A percentile compares a stretch with the other conserved stretches of the same genome.
phyloP scores from a whole-genome alignment of 2,888 invertebrate genomes.

The Oscheius sp. region DNA sequence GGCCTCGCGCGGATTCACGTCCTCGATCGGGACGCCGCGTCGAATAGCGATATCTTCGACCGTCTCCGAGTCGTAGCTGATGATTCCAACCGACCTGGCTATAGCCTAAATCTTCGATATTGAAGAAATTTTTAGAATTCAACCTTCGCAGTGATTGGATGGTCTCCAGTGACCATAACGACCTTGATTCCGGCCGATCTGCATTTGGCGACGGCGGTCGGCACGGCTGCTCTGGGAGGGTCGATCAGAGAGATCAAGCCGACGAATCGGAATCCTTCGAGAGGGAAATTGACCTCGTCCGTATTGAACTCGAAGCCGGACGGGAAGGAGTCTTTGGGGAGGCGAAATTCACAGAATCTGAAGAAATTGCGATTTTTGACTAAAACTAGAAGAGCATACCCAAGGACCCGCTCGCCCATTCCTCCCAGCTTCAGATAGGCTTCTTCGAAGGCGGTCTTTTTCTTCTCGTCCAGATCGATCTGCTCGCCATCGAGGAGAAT shows the following conservation, averaged over 20 bases:
- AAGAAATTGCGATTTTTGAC: conserved; percentile 26
- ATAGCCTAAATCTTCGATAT: conserved; percentile 74
- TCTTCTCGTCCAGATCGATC: conserved; percentile 75
- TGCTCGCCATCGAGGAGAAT: conserved; percentile 78
- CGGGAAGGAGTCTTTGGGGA: conserved; percentile 92
- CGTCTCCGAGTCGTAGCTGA: conserved; percentile 77
- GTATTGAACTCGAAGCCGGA: conserved; percentile 90
- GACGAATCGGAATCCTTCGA: conserved; percentile 78
- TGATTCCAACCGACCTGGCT: conserved; percentile 78
- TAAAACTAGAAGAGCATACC: conserved; percentile 75
- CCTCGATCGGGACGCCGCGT: conserved; percentile 86
- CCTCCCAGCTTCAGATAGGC: conserved; percentile 84
- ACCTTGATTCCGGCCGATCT: conserved; percentile 75
- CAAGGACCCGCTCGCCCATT: conserved; percentile 86
- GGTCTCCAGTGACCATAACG: conserved; percentile 78
- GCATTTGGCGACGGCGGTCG: conserved; percentile 75
- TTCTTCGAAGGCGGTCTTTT: conserved; percentile 64
- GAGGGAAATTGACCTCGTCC: conserved; percentile 71
- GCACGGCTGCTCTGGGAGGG: conserved; percentile 75
- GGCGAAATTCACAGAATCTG: conserved; percentile 89
- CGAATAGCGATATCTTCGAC: conserved; percentile 82
- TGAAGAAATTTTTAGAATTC: background rate
- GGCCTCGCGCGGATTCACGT: conserved; percentile 63
- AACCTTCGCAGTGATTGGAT: conserved; percentile 77
- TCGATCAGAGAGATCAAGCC: conserved; percentile 76